Base-by-base conservation (phyloP, 2,888 invertebrate species). In the Drosophila recens region DNA sequence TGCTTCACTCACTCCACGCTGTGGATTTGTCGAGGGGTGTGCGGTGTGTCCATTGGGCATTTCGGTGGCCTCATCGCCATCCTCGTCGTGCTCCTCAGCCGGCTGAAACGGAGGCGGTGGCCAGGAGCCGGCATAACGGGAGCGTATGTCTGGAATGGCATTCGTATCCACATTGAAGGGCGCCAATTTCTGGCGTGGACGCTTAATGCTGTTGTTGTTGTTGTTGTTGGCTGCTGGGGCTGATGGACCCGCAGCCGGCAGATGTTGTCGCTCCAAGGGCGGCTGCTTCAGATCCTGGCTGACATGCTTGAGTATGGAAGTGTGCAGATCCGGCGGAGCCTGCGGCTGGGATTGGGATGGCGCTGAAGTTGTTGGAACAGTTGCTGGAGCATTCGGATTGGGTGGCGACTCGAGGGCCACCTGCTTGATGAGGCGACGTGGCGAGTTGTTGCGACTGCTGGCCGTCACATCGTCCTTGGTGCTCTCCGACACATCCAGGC, bases 401-500 rank as follows among this genome's bases (percentile, higher is more conserved):
- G 95, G 94, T 4, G 95, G 95, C 15, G 95, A 95, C 76, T 95
- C 95, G 52, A 96, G 91, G n/a, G 96, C 96, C 27, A 95, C 95
- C 91, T 96, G 96, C 84, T 96, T 96, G 57, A 94, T 95, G 17
- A 96, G 91, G 68, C 94, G 94, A 67, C 96, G 93, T 3, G 95
- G 95, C 75, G 95, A 96, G 54, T 94, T 93, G 4, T 94, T 94
- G 64, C 94, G 94, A 62, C 92, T 93, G 48, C 90, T 92, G 4
- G 89, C 90, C 0, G 92, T 93, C 1, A 90, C 78, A 59, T 93
- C 93, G 9, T 92, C 93, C 61, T 91, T 91, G 59, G 91, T 92
- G 66, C 92, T 92, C 52, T 93, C 93, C 11, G 93, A 92, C 34
- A 92, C 92, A 79, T 93, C 93, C 40, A 93, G 87, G 72, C 93